Conservation (phyloP, 2,797 vertebrate species). For the Kryptopterus vitreolus region DNA sequence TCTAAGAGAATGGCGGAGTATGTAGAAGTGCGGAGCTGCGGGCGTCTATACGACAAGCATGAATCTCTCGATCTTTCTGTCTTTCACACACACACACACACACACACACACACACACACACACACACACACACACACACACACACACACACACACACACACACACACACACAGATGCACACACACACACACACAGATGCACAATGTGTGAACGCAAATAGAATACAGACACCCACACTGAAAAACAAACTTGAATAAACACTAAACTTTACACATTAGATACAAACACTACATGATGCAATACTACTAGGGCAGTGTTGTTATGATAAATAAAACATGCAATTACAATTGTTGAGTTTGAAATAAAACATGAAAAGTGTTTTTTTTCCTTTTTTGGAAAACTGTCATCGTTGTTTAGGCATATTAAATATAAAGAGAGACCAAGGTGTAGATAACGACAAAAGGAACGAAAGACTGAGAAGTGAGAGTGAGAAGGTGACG, state of each 20-base stretch:
- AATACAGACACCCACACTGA: neutral
- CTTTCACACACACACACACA: neutral
- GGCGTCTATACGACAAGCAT: conserved; percentile 7
- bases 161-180: neutral
- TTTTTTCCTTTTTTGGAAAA: too few species aligned
- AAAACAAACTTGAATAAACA: conserved; percentile 4
- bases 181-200: neutral
- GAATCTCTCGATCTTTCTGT: neutral
- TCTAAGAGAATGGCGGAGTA: conserved; percentile 55
- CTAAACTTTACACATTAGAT: neutral
- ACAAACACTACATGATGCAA: conserved; percentile 6
- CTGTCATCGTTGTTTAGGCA: neutral
- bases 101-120: neutral
- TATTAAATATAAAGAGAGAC: conserved; percentile 14
- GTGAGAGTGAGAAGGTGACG: neutral
- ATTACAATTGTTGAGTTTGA: conserved; percentile 32
- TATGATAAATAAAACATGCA: conserved; percentile 34
- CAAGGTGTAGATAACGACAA: conserved; percentile 5
- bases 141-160: neutral
- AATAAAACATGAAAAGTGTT: conserved; percentile 13
- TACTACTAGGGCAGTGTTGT: conserved; percentile 31
- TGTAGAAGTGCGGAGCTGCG: conserved; percentile 46
- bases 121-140: neutral
- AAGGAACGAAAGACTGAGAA: neutral
- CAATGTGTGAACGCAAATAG: neutral